These are phyloP conservation scores for Fregata magnificens DNA, from an alignment of 2,113 vertebrate species.

Conservation along the genomic window DNA sequence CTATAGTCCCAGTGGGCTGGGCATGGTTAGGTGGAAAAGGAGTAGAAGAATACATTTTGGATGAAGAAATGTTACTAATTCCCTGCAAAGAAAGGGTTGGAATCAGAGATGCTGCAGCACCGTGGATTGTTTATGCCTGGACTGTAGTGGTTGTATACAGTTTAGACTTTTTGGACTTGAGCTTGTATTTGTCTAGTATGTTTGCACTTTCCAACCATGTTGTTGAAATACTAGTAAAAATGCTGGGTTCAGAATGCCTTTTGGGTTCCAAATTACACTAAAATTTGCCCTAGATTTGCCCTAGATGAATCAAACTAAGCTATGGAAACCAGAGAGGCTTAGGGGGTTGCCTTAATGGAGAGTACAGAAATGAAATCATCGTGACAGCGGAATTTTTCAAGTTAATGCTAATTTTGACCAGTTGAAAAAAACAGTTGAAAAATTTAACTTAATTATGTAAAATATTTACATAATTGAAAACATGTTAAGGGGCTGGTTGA, in stretches of 20 bases:
- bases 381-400: not conserved
- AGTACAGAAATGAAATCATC: not conserved
- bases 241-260: not conserved
- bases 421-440: not conserved
- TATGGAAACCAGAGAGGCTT: not conserved
- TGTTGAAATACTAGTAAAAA: conserved; percentile 5
- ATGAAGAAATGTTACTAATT: not conserved
- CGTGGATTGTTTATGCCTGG: not conserved
- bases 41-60: not conserved
- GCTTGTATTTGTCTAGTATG: not conserved
- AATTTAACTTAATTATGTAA: not conserved
- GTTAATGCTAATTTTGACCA: not conserved
- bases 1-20: not conserved
- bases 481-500: not conserved
- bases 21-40: not conserved
- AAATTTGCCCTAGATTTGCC: not conserved
- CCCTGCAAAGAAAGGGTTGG: not conserved
- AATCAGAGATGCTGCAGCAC: not conserved
- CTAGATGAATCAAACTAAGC: not conserved
- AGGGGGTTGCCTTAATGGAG: not conserved
- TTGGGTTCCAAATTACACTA: not conserved
- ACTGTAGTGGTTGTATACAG: not conserved
- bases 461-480: not conserved
- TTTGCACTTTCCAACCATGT: not conserved
- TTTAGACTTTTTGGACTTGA: not conserved